Percentiles rank a stretch among this genome's conserved stretches.
Evolutionary conservation across 1,140 invertebrate species (phyloP).

Genomic region (Pararge aegeria): DNA sequence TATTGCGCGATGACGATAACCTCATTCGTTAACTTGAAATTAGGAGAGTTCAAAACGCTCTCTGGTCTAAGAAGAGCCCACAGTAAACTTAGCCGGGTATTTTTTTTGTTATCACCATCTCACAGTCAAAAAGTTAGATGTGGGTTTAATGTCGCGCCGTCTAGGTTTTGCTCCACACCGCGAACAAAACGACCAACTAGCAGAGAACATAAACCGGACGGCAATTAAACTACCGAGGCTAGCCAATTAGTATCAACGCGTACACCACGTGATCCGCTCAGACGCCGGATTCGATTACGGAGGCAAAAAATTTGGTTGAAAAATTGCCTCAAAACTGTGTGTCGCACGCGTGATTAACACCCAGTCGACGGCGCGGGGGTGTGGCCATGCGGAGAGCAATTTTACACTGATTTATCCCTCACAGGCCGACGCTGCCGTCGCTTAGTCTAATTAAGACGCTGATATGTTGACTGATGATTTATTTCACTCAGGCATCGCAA

Average conservation of each 20-base stretch:
- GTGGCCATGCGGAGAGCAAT: slow-evolving; percentile 72
- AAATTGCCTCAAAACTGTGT: slow-evolving; percentile 61
- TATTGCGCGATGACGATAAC: too few species aligned
- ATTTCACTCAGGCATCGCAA: slow-evolving; percentile 40
- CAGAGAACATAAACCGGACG: not conserved
- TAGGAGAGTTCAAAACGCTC: too few species aligned
- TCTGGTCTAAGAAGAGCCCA: too few species aligned
- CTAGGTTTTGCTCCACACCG: not conserved
- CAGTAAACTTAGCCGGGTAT: too few species aligned
- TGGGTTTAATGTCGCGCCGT: not conserved
- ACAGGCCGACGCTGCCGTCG: slow-evolving; percentile 54
- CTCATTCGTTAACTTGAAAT: too few species aligned
- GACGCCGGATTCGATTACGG: slow-evolving; percentile 51
- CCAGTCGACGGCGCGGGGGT: slow-evolving; percentile 50
- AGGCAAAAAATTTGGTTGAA: slow-evolving; percentile 33
- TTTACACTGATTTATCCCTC: slow-evolving; percentile 68
- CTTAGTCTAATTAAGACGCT: slow-evolving; percentile 66
- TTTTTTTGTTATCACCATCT: too few species aligned
- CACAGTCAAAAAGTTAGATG: not conserved
- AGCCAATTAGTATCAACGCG: slow-evolving; percentile 36
- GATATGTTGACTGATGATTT: slow-evolving; percentile 58
- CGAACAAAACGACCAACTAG: not conserved
- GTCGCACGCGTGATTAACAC: slow-evolving; percentile 74
- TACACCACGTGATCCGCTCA: slow-evolving; percentile 45
- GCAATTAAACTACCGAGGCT: slow-evolving; percentile 3